Evolutionary conservation across 2,888 invertebrate genomes (phyloP).

Genomic region (Scotopteryx bipunctaria): DNA sequence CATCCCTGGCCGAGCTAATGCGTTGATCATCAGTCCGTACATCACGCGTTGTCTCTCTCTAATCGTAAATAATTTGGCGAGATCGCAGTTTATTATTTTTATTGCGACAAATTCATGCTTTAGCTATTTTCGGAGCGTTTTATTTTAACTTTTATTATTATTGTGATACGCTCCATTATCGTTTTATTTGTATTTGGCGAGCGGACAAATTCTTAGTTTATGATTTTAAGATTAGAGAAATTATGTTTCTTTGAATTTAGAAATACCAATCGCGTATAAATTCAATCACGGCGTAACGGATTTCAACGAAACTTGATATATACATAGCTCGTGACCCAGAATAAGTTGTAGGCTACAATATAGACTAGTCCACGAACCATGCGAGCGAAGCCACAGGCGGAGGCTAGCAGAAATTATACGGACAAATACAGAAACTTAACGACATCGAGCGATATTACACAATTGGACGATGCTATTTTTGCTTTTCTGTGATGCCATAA

Average conservation of each 20-base stretch:
- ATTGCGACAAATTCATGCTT: conserved; percentile 40
- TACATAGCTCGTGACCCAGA: too few relatives aligned
- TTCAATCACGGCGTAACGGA: too few relatives aligned
- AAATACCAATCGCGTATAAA: background rate
- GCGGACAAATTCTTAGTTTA: conserved; percentile 22
- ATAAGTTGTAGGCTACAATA: too few relatives aligned
- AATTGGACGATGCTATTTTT: too few relatives aligned
- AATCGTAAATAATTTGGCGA: conserved; percentile 47
- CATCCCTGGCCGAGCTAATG: conserved; percentile 33
- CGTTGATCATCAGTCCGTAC: conserved; percentile 41
- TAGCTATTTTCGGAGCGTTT: conserved; percentile 23
- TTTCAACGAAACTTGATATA: too few relatives aligned
- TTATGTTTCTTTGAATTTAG: background rate
- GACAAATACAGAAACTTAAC: too few relatives aligned
- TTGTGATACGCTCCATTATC: conserved; percentile 31
- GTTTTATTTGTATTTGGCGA: conserved; percentile 26
- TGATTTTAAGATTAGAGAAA: conserved; percentile 1
- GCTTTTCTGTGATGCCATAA: too few relatives aligned
- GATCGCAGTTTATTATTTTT: conserved; percentile 45
- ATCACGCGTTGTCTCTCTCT: conserved; percentile 26
- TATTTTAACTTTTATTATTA: conserved; percentile 29
- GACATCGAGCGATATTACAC: too few relatives aligned
- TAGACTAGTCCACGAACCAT: too few relatives aligned
- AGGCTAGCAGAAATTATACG: too few relatives aligned
- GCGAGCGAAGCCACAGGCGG: too few relatives aligned